Conservation (phyloP, 2,888 invertebrate genomes). For the Thymelicus acteon region DNA sequence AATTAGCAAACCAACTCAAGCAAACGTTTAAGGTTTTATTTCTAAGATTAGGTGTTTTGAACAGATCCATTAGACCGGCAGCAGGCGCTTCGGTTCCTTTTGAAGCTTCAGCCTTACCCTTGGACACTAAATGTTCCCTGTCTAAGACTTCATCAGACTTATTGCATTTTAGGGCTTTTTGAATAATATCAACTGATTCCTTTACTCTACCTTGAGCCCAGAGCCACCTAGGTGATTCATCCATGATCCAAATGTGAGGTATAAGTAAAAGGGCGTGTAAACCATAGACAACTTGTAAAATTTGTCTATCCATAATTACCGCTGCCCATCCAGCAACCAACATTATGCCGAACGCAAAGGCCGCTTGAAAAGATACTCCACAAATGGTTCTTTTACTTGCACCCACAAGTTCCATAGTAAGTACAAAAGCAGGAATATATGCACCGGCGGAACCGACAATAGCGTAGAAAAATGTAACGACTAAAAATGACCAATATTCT, state of each 20-base stretch:
- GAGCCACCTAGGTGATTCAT: conserved; percentile 95
- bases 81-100: conserved; percentile 69
- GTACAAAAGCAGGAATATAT: conserved; percentile 87
- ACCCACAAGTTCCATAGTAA: conserved; percentile 94
- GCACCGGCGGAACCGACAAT: conserved; percentile 94
- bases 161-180: conserved; percentile 91
- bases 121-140: conserved; percentile 87
- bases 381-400: conserved; percentile 91
- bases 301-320: conserved; percentile 88
- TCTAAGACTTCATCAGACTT: conserved; percentile 86
- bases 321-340: conserved; percentile 93
- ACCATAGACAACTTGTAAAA: conserved; percentile 92
- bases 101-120: conserved; percentile 79
- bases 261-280: conserved; percentile 89
- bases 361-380: conserved; percentile 91
- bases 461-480: conserved; percentile 88
- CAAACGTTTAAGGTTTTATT: conserved; percentile 92
- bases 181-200: conserved; percentile 90
- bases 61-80: conserved; percentile 89
- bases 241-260: conserved; percentile 94
- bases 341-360: conserved; percentile 92
- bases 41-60: conserved; percentile 91
- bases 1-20: conserved; percentile 95
- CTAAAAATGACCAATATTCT: conserved; percentile 90
- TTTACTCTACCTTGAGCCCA: conserved; percentile 92